Conservation (phyloP, 2,113 vertebrate species). For the Mesembrinibis cayennensis region DNA sequence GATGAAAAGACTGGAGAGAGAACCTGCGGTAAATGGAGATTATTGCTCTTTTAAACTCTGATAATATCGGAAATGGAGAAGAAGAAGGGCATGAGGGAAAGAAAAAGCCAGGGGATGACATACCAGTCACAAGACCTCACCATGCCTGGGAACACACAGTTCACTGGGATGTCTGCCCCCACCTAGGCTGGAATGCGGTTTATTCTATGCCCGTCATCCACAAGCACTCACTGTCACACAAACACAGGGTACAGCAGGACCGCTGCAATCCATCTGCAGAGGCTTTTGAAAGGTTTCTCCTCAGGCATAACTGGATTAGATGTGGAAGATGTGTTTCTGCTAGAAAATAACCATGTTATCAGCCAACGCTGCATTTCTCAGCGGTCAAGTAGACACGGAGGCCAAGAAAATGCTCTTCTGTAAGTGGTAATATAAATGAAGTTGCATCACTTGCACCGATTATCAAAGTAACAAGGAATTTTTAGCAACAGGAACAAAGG, state of each 20-base stretch:
- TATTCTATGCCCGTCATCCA: background rate
- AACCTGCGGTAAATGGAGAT: background rate
- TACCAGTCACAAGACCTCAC: background rate
- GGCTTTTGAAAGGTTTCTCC: conserved; percentile 33
- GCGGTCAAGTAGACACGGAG: background rate
- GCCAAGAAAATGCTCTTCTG: conserved; percentile 32
- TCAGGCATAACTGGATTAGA: background rate
- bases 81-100: background rate
- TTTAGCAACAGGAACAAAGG: conserved; percentile 1
- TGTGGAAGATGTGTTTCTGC: background rate
- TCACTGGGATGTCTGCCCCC: background rate
- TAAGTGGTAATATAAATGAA: background rate
- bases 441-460: background rate
- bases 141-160: background rate
- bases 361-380: conserved; percentile 7
- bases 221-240: background rate
- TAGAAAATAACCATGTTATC: conserved; percentile 21
- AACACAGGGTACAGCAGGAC: background rate
- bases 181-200: conserved; percentile 9
- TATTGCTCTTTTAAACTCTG: background rate
- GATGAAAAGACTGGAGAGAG: background rate
- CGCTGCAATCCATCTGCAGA: background rate
- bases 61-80: background rate
- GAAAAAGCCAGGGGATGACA: background rate
- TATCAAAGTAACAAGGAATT: conserved; percentile 33